These are phyloP conservation scores for Dicrurus megarhynchus DNA, from an alignment of 2,113 vertebrate genomes.

Conservation along the genomic window DNA sequence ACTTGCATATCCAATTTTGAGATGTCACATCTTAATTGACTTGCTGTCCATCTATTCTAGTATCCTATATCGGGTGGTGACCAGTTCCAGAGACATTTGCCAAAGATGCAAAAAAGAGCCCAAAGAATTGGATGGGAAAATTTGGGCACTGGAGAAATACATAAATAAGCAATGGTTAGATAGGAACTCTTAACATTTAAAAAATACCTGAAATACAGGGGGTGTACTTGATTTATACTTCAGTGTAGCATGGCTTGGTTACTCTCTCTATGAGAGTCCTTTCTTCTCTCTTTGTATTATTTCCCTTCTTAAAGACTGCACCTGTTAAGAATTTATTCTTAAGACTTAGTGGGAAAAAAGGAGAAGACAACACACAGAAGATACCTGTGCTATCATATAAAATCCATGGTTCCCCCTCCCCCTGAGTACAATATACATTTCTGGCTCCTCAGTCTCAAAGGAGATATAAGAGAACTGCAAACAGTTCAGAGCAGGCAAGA, in stretches of 20 bases:
- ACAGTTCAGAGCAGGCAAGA: not conserved
- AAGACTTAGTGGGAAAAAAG: not conserved
- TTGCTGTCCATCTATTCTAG: not conserved
- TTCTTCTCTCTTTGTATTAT: not conserved
- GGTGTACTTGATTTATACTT: not conserved
- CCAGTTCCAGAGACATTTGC: not conserved
- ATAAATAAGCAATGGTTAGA: not conserved
- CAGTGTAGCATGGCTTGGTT: not conserved
- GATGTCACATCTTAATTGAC: not conserved
- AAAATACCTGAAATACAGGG: not conserved
- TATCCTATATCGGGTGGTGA: not conserved
- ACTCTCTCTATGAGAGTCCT: not conserved
- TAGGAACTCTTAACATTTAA: not conserved
- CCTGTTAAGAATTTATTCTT: not conserved
- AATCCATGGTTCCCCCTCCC: rapidly evolving
- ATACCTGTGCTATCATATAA: not conserved
- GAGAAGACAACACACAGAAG: not conserved
- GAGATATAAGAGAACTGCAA: not conserved
- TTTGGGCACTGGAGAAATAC: not conserved
- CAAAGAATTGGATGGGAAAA: not conserved
- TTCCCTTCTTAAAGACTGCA: not conserved
- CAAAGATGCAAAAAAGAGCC: not conserved
- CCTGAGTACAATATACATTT: not conserved
- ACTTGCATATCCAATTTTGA: not conserved
- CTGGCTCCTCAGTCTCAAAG: not conserved